Base-by-base conservation (phyloP, 2,113 vertebrate genomes). In the Amazona vittata region DNA sequence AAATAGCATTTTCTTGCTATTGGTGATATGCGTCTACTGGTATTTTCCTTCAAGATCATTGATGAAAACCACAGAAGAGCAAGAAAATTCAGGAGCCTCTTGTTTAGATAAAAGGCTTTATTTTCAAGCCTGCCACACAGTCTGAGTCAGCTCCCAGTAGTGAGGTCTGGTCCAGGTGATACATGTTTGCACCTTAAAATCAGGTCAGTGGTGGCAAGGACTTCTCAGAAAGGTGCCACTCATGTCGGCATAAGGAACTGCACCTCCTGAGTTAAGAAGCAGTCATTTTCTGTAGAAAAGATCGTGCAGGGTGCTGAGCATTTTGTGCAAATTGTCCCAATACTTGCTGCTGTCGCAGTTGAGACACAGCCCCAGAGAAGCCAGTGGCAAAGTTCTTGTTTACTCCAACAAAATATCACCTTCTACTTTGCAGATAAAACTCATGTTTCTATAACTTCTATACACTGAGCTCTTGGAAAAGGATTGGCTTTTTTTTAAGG, bases 1-100 rank as follows among this genome's bases (percentile, higher is more conserved):
- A 90, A 93, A 78, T 35, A 83, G 59, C 5, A 68, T 96, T 82
- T 83, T 60, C 44, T 68, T 64, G 29, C 29, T 64, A 19, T 64
- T 55, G 33, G 20, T 95, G 50, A 84, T n/a, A 52, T 5, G 43
- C 0, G 0, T 25, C 33, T 1, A 1, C 16, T 29, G 17, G 12
- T 47, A 53, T 41, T 91, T 85, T 83, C 87, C 50, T 81, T 86
- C 19, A 53, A 24, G 24, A 83, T 65, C 70, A n/a, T 18, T 41
- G 16, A 49, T 24, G n/a, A 49, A 71, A 91, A 74, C 5, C 10
- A 87, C 21, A 82, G 18, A 46, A 75, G 22, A 4, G 7, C 28
- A 46, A 86, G 26, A 55, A 88, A 67, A 71, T 22, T 49, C 7
- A 53, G 37, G 13, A 77, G 26, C 7, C n/a, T 59, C 57, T 59